These are phyloP conservation scores for Strix aluco DNA, from an alignment of 2,113 vertebrate species.

Conservation along the genomic window DNA sequence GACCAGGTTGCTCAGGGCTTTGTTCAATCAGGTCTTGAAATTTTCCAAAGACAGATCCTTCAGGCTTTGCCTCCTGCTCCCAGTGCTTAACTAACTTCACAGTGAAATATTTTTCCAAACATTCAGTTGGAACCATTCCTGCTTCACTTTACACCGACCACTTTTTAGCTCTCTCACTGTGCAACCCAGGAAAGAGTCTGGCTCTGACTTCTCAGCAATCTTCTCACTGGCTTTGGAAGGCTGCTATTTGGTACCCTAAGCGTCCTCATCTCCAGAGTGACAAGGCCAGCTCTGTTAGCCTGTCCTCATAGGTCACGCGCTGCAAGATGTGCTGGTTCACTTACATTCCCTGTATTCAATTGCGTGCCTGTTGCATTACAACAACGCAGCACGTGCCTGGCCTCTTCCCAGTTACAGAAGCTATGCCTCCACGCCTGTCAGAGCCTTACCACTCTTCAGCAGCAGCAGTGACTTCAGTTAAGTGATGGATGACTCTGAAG, in stretches of 20 bases:
- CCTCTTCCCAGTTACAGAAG: neutral
- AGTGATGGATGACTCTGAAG: neutral
- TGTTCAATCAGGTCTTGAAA: neutral
- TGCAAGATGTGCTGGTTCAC: neutral
- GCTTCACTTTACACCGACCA: neutral
- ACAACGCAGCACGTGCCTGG: accelerated
- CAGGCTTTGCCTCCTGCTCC: neutral
- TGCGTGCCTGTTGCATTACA: neutral
- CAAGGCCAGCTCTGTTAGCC: neutral
- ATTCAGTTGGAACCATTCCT: neutral
- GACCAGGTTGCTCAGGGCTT: neutral
- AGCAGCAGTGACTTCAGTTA: neutral
- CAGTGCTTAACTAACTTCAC: neutral
- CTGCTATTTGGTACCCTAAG: neutral
- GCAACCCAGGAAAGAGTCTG: neutral
- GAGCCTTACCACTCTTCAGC: neutral
- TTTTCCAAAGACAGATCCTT: neutral
- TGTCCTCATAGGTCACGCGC: neutral
- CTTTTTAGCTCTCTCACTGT: neutral
- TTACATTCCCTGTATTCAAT: accelerated
- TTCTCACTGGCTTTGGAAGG: neutral
- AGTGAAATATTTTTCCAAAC: neutral
- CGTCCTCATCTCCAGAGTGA: neutral
- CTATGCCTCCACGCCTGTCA: neutral
- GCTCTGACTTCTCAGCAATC: neutral